phyloP scores from a whole-genome alignment of 2,888 invertebrate species.

The Flabesymbios commensalis region DNA sequence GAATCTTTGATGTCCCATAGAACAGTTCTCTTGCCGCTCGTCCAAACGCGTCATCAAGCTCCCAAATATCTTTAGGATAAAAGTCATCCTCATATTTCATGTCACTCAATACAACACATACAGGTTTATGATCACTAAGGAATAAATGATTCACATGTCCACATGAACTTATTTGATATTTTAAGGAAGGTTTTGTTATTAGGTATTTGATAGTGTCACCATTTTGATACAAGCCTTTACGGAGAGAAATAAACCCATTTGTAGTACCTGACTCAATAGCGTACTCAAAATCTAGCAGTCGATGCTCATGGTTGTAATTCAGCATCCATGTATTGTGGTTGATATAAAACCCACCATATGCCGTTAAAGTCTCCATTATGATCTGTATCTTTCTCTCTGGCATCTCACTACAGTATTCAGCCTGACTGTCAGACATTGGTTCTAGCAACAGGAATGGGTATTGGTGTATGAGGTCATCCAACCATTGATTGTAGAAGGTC shows the following conservation, averaged over 20 bases:
- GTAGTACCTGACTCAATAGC: constrained; percentile 3
- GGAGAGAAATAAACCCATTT: constrained; percentile 31
- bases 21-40: constrained; percentile 35
- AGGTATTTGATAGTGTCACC: too few relatives aligned
- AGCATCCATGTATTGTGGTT: constrained; percentile 39
- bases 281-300: constrained; percentile 24
- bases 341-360: constrained; percentile 49
- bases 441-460: constrained; percentile 39
- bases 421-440: constrained; percentile 26
- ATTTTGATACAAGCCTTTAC: background rate
- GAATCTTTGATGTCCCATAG: constrained; percentile 40
- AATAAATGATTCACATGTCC: constrained; percentile 13
- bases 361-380: constrained; percentile 34
- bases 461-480: constrained; percentile 40
- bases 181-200: too few relatives aligned
- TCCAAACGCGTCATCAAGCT: constrained; percentile 38
- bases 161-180: constrained; percentile 18
- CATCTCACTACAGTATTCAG: constrained; percentile 12
- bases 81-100: constrained; percentile 28
- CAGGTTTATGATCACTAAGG: background rate
- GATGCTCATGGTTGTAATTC: constrained; percentile 17
- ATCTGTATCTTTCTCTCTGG: constrained; percentile 15
- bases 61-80: constrained; percentile 43
- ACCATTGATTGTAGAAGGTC: constrained; percentile 43
- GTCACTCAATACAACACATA: constrained; percentile 26